Conservation (phyloP, 2,113 vertebrate species). For the Neogobius melanostomus region DNA sequence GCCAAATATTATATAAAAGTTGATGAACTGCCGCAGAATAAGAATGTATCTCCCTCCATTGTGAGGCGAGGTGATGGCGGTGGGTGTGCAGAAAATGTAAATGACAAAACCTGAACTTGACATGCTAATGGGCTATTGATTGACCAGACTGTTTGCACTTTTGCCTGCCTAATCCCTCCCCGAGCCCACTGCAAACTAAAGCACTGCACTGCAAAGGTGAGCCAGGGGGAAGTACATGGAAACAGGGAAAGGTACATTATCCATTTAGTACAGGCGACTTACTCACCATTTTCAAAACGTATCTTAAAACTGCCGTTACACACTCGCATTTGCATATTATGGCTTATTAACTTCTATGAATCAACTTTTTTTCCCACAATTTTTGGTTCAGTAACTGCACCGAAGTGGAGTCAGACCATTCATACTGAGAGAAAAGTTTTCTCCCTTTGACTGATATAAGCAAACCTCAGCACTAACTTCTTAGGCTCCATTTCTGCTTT, state of each 20-base stretch:
- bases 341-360: background rate
- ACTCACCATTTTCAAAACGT: too few relatives aligned
- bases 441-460: constrained; percentile 36
- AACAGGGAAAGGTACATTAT: background rate
- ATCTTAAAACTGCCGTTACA: too few relatives aligned
- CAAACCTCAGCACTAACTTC: constrained; percentile 39
- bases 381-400: background rate
- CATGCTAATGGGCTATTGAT: constrained; percentile 68
- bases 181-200: constrained; percentile 46
- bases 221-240: constrained; percentile 11
- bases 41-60: background rate
- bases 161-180: constrained; percentile 47
- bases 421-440: constrained; percentile 31
- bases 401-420: background rate
- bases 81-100: constrained; percentile 44
- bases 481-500: background rate
- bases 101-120: constrained; percentile 59
- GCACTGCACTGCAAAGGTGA: constrained; percentile 27
- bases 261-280: too few relatives aligned
- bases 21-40: constrained; percentile 8
- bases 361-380: background rate
- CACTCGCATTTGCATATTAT: too few relatives aligned
- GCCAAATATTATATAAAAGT: constrained; percentile 23
- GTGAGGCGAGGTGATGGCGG: background rate
- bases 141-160: constrained; percentile 55